phyloP scores from a whole-genome alignment of 2,113 vertebrate species.

The Dasypus novemcinctus region DNA sequence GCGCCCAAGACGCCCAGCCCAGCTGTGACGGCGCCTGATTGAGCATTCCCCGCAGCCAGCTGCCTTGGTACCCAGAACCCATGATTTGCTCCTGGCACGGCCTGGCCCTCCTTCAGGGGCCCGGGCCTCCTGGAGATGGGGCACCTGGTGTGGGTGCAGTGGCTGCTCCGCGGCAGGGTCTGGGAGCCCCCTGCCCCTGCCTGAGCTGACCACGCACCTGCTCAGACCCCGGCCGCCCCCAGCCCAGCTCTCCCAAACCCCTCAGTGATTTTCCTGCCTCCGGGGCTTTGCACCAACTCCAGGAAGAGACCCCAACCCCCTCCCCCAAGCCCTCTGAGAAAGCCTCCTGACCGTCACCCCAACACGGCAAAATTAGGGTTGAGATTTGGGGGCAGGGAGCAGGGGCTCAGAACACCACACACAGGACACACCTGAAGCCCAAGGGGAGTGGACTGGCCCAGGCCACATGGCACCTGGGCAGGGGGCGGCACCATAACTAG shows the following conservation, averaged over 20 bases:
- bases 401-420: neutral
- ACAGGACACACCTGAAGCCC: neutral
- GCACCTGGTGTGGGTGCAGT: neutral
- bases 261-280: neutral
- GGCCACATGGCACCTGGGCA: neutral
- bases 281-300: neutral
- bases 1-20: constrained; percentile 43
- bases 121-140: neutral
- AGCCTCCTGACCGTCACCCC: neutral
- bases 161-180: neutral
- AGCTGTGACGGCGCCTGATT: constrained; percentile 55
- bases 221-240: neutral
- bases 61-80: constrained; percentile 22
- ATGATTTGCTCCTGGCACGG: constrained; percentile 38
- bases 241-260: neutral
- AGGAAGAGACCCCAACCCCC: neutral
- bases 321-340: neutral
- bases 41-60: constrained; percentile 16
- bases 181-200: neutral
- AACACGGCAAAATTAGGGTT: neutral
- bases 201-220: neutral
- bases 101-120: constrained; percentile 9
- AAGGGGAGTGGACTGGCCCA: neutral
- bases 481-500: neutral
- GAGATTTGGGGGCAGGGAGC: neutral